Base-by-base conservation (phyloP, 53 echinoderm and acorn worm species). In the Hippasteria phrygiana region DNA sequence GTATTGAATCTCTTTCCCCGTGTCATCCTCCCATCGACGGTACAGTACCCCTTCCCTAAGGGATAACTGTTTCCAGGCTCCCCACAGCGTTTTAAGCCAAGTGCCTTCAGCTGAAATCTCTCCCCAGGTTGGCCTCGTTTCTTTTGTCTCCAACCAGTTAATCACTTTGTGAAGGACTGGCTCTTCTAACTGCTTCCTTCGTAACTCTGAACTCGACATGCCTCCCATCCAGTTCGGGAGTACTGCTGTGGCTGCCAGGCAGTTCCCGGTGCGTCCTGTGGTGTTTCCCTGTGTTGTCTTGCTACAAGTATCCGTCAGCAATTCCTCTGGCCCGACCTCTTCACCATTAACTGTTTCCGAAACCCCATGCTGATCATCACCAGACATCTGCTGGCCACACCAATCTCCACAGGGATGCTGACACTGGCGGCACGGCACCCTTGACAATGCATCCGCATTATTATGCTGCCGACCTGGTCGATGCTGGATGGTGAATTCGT, bases 51-150 rank as follows among this genome's bases (percentile, higher is more conserved):
- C 37, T 20, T 90, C 62, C 43, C 28, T 12, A 13, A 90, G 20
- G 33, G 11, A 29, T 12, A 88, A 47, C 67, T 90, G 80, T 16
- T 72, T 71, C 90, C 90, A 90, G 17, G 56, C 65, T 56, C 82
- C 56, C 82, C 83, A 90, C 38, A 71, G 71, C 13, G 40, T 71
- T 20, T 71, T 71, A 1, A 71, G 71, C 38, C 38, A 38, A 4
- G 39, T 1, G 40, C 38, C 71, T 71, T 71, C 71, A 6, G 74
- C 12, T n/a, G 80, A 89, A 16, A 90, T 16, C 42, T 73, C 75
- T 47, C 41, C 47, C 90, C 90, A 72, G 35, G 55, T 4, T 38
- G 90, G 90, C 28, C 90, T 20, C 1, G 12, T 33, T 5, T 14
- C 33, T 48, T 35, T 33, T 5, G 9, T 69, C 18, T 79, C 74